Evolutionary conservation across 2,888 invertebrate species (phyloP).

Genomic region (Oxystoma pomonae): DNA sequence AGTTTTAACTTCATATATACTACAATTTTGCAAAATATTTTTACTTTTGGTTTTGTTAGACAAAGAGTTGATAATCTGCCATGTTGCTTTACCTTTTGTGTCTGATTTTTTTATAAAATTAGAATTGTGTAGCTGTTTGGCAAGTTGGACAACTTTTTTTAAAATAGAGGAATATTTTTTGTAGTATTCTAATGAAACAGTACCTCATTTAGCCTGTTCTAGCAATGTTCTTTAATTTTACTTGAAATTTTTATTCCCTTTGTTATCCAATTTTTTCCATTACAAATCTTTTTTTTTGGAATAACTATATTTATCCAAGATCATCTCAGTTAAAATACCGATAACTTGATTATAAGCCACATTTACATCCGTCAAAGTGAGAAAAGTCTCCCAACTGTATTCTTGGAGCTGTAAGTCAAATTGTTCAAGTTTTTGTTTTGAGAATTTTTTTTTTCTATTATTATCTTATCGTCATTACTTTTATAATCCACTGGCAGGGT

Average conservation of each 20-base stretch:
- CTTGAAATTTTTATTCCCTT: neutral
- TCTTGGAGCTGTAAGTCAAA: neutral
- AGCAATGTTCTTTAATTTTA: neutral
- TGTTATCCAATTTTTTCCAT: neutral
- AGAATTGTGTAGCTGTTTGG: neutral
- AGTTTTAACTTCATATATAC: neutral
- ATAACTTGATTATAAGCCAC: neutral
- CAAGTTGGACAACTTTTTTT: neutral
- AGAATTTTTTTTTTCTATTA: neutral
- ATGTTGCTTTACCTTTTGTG: neutral
- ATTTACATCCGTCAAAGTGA: neutral
- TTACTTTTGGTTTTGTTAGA: neutral
- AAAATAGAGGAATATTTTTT: neutral
- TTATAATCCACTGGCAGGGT: neutral
- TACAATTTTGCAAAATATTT: neutral
- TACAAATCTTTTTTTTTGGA: neutral
- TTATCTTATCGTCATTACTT: neutral
- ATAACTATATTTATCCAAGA: neutral
- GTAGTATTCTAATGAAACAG: neutral
- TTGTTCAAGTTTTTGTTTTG: neutral
- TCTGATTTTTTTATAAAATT: neutral
- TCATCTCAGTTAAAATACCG: neutral
- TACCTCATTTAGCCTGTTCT: neutral
- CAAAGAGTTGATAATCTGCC: neutral
- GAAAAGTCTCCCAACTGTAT: neutral